Base-by-base conservation (phyloP, 2,113 vertebrate species). In the Aegithalos caudatus region DNA sequence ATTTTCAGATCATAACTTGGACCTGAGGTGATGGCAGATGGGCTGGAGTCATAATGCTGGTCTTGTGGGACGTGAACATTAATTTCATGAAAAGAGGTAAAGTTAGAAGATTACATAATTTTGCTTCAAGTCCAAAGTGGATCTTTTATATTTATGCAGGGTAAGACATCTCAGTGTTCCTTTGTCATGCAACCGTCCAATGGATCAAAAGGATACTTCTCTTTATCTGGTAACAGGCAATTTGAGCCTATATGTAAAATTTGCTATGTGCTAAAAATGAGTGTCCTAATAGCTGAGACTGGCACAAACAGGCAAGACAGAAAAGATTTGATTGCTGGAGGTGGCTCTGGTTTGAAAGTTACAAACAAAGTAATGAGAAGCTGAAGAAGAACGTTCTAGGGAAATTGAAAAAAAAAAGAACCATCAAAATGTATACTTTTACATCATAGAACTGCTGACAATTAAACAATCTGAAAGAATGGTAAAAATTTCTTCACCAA, bases 261-360 rank as follows among this genome's bases (percentile, higher is more conserved):
- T 54, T 58, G 7, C 11, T 45, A 19, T 20, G 17, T 53, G 24
- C 14, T 24, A 35, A 23, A 14, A 69, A 64, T 77, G 2, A 72
- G 48, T 51, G 33, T 29, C 19, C 2, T 38, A 65, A 28, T 10
- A 45, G 25, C 12, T 0, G 0, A 78, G 23, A 51, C 0, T 22
- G 20, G 10, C 53, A 53, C 11, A 38, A 51, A 73, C 28, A 88
- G n/a, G 13, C 11, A 50, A 58, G 9, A 60, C 3, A 19, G 9
- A n/a, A 78, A 86, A 38, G 5, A 2, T n/a, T 29, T 60, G 33
- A 37, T 37, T 50, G 0, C 10, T 74, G 33, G 13, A 51, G 5
- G 8, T 23, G 3, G 10, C 2, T 29, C 8, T 70, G 23, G 8
- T 51, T 48, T 88, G n/a, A 57, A 90, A 92, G 8, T 38, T 51